phyloP scores from a whole-genome alignment of 2,113 vertebrate genomes.

The Saccopteryx leptura region DNA sequence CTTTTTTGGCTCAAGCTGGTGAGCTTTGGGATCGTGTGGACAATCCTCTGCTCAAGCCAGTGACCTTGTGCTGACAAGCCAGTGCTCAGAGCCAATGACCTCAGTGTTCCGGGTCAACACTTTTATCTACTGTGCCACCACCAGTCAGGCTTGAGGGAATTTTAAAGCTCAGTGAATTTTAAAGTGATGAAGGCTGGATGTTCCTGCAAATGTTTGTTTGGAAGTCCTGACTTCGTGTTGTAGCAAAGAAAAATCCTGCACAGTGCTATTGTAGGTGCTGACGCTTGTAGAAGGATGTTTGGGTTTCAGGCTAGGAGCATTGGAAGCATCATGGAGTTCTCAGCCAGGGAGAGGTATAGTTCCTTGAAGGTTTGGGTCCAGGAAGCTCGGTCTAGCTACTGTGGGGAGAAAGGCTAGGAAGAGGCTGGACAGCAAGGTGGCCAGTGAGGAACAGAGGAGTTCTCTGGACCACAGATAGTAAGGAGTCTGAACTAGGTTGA shows the following conservation, averaged over 20 bases:
- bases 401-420: not conserved
- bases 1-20: too few relatives aligned
- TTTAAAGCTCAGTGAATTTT: not conserved
- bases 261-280: not conserved
- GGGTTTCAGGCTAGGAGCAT: not conserved
- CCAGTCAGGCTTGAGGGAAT: not conserved
- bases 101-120: too few relatives aligned
- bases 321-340: not conserved
- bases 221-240: not conserved
- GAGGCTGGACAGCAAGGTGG: not conserved
- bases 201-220: not conserved
- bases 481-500: not conserved
- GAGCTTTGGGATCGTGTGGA: too few relatives aligned
- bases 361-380: not conserved
- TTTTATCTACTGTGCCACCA: too few relatives aligned
- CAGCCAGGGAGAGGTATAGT: not conserved
- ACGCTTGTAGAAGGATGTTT: not conserved
- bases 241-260: not conserved
- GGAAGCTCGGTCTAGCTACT: not conserved
- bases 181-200: not conserved
- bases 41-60: too few relatives aligned
- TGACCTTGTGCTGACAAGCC: too few relatives aligned
- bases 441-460: fast-evolving
- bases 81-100: too few relatives aligned
- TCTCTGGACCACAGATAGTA: not conserved